Percentiles rank a stretch among this genome's conserved stretches.
Evolutionary conservation across 1,140 invertebrate species (phyloP).

Genomic region (Calliphora vicina): DNA sequence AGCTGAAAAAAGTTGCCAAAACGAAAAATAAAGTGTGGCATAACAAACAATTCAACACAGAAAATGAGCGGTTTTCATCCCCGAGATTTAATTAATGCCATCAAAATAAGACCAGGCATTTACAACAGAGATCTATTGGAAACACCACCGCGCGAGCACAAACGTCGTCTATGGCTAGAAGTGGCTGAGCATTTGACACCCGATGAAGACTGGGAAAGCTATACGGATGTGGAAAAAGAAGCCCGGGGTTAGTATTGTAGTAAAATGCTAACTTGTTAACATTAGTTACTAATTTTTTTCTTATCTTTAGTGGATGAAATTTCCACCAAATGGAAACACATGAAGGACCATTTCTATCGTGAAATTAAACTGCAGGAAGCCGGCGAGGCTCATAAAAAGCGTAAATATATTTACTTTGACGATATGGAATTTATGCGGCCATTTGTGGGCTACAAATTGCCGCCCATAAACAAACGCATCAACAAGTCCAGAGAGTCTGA

Average conservation of each 20-base stretch:
- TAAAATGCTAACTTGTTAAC: not conserved
- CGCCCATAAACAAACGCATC: not conserved
- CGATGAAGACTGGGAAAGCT: not conserved
- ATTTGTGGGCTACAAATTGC: not conserved
- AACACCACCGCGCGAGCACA: not conserved
- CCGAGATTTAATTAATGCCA: not conserved
- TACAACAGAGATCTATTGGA: slow-evolving; percentile 3
- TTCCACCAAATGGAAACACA: not conserved
- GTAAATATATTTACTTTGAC: slow-evolving; percentile 22
- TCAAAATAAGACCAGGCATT: not conserved
- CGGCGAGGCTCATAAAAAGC: not conserved
- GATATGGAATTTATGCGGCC: slow-evolving; percentile 23
- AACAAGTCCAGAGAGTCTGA: not conserved
- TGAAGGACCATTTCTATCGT: slow-evolving; percentile 15
- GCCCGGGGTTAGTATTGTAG: not conserved
- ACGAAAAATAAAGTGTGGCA: not conserved
- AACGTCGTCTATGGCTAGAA: slow-evolving; percentile 11
- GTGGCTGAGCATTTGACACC: not conserved
- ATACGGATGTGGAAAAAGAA: slow-evolving; percentile 9
- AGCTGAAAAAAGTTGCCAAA: not conserved
- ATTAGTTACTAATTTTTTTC: not conserved
- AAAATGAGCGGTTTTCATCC: slow-evolving; percentile 19
- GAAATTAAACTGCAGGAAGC: not conserved
- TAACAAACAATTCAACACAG: not conserved
- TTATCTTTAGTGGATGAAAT: not conserved